Evolutionary conservation across 1,140 invertebrate species (phyloP), one percentile per base, ranked within the genome.

Genomic region (Drosophila carrolli): DNA sequence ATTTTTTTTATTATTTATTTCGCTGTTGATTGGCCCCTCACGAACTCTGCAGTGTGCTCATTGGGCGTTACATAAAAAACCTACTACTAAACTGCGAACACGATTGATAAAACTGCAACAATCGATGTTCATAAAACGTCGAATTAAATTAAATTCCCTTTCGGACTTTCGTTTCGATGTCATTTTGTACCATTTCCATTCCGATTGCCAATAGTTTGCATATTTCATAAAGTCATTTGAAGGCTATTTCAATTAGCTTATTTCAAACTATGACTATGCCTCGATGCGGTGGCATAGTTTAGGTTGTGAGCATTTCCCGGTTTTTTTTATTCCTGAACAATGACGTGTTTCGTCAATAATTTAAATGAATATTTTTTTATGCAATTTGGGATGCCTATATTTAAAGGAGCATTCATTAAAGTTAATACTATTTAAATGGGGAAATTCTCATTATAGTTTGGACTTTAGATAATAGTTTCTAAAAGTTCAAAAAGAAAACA

Each of bases 231-330:
- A 65, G 57, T 60, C 71, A 62, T 32, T 63, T 35, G 27, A 50
- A 53, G 54, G 58, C 70, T 77, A 65, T 84, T 84, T 77, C 78
- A 84, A 80, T 77, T 77, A 68, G 76, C 76, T 63, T 61, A 84
- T 80, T 63, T 60, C n/a, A 9, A 59, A 29, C n/a, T 19, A 13
- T 13, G 16, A 19, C 40, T 41, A 14, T 32, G 38, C 38, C 38
- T 13, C 38, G 38, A 23, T 23, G 29, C 29, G 29, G 7, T 32
- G 29, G 29, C 29, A 32, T 7, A 32, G 29, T 32, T 32, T 10
- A 13, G 55, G 14, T 46, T 57, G 40, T 46, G 40, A 32, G 8
- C 16, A 48, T 50, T 19, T 46, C 23, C 10, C 55, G n/a, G 5
- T n/a, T 14, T 14, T 7, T 7, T 41, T 32, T 2, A 1, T 14